A percentile compares a stretch with the other conserved stretches of the same genome.
Evolutionary conservation across 2,113 vertebrate genomes (phyloP).

Genomic region (Pterocles orientalis): DNA sequence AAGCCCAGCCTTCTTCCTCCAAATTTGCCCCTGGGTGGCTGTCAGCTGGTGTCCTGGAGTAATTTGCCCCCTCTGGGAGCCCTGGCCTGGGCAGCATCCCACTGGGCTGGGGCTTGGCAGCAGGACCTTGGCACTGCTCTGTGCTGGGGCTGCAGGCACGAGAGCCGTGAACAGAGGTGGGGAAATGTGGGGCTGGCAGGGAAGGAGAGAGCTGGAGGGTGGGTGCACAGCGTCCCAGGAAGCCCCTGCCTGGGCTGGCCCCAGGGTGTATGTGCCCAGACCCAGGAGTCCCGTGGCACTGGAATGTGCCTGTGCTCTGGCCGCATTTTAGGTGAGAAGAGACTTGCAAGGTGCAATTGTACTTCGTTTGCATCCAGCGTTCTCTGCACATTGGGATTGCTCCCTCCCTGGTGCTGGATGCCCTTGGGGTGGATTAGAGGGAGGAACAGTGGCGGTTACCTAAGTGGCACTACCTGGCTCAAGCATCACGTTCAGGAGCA

Average conservation of each 20-base stretch:
- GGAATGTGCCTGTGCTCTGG: not conserved
- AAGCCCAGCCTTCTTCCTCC: not conserved
- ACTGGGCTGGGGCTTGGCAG: not conserved
- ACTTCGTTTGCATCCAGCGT: rapidly evolving
- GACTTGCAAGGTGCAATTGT: too few relatives aligned
- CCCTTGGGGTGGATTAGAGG: not conserved
- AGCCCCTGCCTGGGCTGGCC: not conserved
- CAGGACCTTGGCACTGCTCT: not conserved
- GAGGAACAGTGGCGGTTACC: rapidly evolving
- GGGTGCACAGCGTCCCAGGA: not conserved
- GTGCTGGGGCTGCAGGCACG: not conserved
- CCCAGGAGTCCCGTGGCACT: not conserved
- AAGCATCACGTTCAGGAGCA: not conserved
- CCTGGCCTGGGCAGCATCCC: not conserved
- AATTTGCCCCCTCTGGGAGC: not conserved
- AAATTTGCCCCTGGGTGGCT: rapidly evolving
- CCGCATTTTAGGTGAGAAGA: not conserved
- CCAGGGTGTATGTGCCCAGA: not conserved
- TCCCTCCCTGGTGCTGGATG: not conserved
- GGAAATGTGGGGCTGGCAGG: rapidly evolving
- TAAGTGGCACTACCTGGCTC: rapidly evolving
- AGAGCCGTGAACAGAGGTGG: not conserved
- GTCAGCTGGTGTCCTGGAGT: not conserved
- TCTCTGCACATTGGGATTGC: not conserved
- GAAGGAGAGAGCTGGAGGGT: not conserved